These are phyloP conservation scores for Papilio gigon DNA, from an alignment of 2,888 invertebrate species.

Conservation along the genomic window DNA sequence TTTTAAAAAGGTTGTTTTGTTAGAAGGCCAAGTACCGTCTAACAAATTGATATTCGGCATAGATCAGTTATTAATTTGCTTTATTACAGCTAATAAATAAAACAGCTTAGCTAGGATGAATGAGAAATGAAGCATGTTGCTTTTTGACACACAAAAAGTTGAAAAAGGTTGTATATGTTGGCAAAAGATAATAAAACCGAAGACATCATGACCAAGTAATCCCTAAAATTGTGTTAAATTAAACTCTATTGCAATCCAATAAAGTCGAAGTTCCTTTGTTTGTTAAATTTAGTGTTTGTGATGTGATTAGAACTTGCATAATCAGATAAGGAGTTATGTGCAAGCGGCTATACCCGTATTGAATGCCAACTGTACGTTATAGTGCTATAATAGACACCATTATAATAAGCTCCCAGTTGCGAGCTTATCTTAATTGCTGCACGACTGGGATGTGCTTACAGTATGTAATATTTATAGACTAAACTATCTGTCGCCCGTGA, in stretches of 20 bases:
- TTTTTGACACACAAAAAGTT: too few relatives aligned
- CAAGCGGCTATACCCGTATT: background rate
- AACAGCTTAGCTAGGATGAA: too few relatives aligned
- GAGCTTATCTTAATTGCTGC: constrained; percentile 34
- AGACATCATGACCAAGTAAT: too few relatives aligned
- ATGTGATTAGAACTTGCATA: background rate
- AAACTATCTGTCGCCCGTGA: too few relatives aligned
- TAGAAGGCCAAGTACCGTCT: too few relatives aligned
- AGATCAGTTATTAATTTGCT: too few relatives aligned
- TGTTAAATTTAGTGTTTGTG: background rate
- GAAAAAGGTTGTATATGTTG: too few relatives aligned
- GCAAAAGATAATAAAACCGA: too few relatives aligned
- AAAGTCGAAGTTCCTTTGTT: constrained; percentile 17
- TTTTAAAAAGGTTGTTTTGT: too few relatives aligned
- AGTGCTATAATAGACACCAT: constrained; percentile 14
- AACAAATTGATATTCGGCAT: too few relatives aligned
- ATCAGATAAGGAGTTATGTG: constrained; percentile 22
- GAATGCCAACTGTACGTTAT: constrained; percentile 23
- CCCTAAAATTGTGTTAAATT: background rate
- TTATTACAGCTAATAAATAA: too few relatives aligned
- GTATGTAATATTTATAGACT: background rate
- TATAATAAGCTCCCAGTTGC: background rate
- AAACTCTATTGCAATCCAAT: background rate
- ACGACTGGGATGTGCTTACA: constrained; percentile 3
- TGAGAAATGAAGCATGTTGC: too few relatives aligned